These are phyloP conservation scores for Spodoptera littoralis DNA, from an alignment of 2,888 invertebrate species.

Conservation along the genomic window DNA sequence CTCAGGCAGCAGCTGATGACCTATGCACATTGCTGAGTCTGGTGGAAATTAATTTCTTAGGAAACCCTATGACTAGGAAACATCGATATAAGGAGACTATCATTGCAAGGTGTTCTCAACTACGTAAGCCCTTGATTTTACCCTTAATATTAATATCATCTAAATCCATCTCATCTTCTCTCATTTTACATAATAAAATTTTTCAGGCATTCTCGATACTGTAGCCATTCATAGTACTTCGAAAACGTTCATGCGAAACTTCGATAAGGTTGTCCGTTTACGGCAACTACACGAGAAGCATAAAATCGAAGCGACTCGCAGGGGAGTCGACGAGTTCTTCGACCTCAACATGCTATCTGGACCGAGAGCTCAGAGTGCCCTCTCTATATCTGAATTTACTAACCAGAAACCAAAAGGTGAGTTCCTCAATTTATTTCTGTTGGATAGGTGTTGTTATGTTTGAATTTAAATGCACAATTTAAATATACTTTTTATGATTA, in stretches of 20 bases:
- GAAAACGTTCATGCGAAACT: conserved; percentile 89
- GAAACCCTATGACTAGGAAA: conserved; percentile 90
- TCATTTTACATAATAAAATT: too few relatives aligned
- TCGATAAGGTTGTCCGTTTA: conserved; percentile 88
- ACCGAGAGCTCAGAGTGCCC: conserved; percentile 74
- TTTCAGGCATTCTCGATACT: conserved; percentile 89
- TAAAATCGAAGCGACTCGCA: conserved; percentile 66
- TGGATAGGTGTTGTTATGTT: neutral
- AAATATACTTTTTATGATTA: conserved; percentile 10
- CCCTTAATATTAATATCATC: too few relatives aligned
- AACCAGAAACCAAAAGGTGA: conserved; percentile 73
- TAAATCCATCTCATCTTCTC: too few relatives aligned
- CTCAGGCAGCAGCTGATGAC: conserved; percentile 85
- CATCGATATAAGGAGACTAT: conserved; percentile 91
- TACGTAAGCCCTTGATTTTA: conserved; percentile 81
- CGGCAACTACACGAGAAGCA: conserved; percentile 79
- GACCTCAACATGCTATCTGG: conserved; percentile 80
- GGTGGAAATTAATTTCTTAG: conserved; percentile 87
- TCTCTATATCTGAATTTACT: conserved; percentile 68
- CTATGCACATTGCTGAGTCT: conserved; percentile 88
- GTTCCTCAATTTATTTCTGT: conserved; percentile 24
- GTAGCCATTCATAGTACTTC: conserved; percentile 89
- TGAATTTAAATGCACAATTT: neutral
- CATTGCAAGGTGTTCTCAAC: conserved; percentile 89
- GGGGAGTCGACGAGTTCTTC: conserved; percentile 80